Conservation (phyloP, 2,797 vertebrate genomes). For the Mormyrops boulengeri region DNA sequence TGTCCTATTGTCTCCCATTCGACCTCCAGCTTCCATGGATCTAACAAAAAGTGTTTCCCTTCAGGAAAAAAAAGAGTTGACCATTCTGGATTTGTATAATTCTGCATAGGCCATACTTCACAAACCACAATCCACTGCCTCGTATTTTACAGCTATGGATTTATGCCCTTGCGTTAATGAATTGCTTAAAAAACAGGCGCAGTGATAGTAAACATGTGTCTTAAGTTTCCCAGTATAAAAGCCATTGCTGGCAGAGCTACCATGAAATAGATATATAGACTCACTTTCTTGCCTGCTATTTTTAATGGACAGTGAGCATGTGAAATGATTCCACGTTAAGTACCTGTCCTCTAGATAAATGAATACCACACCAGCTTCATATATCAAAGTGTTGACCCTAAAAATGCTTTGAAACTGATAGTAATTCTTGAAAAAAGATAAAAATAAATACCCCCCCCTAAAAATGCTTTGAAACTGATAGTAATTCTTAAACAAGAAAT, state of each 20-base stretch:
- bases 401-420: background rate
- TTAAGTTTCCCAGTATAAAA: background rate
- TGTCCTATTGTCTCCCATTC: background rate
- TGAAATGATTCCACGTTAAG: background rate
- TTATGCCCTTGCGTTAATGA: background rate
- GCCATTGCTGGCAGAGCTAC: background rate
- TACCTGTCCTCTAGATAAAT: conserved; percentile 1
- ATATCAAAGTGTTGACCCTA: background rate
- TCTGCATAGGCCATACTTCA: background rate
- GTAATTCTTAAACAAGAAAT: no score
- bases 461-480: no score
- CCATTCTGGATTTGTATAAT: background rate
- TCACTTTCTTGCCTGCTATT: background rate
- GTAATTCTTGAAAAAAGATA: background rate
- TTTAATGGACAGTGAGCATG: background rate
- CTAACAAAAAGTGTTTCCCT: background rate
- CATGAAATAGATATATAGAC: background rate
- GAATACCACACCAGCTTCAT: background rate
- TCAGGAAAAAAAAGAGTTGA: background rate
- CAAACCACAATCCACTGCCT: background rate
- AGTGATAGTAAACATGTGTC: background rate
- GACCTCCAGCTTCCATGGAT: background rate
- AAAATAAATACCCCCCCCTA: background rate
- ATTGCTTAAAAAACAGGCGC: background rate
- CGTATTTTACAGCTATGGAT: background rate